Percentiles rank a stretch among this genome's conserved stretches.
Evolutionary conservation across 2,113 vertebrate species (phyloP).

Genomic region (Ploceus nigricollis): DNA sequence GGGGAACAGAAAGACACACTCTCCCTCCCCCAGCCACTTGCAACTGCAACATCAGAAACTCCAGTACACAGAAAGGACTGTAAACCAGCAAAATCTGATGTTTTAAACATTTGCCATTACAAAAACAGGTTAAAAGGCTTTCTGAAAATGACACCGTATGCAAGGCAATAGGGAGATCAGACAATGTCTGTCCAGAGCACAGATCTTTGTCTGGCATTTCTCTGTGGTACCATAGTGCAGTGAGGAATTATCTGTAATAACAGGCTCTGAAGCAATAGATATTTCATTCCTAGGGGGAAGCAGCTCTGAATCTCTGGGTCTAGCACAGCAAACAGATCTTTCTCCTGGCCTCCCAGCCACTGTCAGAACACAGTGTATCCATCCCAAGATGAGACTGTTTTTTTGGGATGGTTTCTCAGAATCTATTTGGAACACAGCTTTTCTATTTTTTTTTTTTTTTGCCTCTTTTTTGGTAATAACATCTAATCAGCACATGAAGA

Average conservation of each 20-base stretch:
- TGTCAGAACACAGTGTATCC: not conserved
- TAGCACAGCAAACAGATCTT: not conserved
- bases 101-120: not conserved
- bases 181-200: not conserved
- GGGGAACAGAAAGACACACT: rapidly evolving
- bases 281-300: not conserved
- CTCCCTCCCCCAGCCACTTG: not conserved
- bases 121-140: not conserved
- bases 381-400: not conserved
- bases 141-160: not conserved
- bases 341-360: not conserved
- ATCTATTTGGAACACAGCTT: not conserved
- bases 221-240: not conserved
- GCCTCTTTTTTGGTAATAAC: not conserved
- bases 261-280: not conserved
- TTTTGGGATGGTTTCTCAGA: not conserved
- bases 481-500: not conserved
- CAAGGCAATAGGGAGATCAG: not conserved
- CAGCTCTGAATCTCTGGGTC: not conserved
- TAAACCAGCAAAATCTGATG: slow-evolving; percentile 5
- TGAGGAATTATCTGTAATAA: not conserved
- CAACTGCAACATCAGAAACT: slow-evolving; percentile 6
- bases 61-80: not conserved
- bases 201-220: not conserved
- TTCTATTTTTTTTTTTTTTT: not conserved